A percentile compares a stretch with the other conserved stretches of the same genome.
Evolutionary conservation across 2,888 invertebrate genomes (phyloP).

Genomic region (Phengaris arion): DNA sequence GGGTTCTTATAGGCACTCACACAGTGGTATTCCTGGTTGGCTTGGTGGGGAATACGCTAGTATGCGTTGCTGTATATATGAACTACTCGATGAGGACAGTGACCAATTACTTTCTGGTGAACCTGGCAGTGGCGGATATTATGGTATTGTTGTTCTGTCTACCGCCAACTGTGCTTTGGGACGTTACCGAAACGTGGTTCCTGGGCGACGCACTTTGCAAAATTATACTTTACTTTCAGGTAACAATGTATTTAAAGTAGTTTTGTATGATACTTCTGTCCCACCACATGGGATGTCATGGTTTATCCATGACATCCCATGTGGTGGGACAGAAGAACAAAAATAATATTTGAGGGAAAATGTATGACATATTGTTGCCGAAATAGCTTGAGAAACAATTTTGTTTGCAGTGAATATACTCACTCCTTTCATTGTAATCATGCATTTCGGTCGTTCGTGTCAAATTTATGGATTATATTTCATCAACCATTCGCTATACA

Average conservation of each 20-base stretch:
- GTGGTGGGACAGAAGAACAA: too few relatives aligned
- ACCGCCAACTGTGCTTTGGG: slow-evolving; percentile 93
- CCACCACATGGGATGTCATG: too few relatives aligned
- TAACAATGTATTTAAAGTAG: slow-evolving; percentile 60
- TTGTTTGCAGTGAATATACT: too few relatives aligned
- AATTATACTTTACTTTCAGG: slow-evolving; percentile 92
- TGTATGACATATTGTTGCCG: too few relatives aligned
- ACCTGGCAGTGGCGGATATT: slow-evolving; percentile 92
- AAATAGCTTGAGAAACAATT: too few relatives aligned
- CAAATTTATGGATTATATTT: too few relatives aligned
- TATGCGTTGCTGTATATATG: slow-evolving; percentile 92
- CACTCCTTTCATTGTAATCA: too few relatives aligned
- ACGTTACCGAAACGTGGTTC: slow-evolving; percentile 96
- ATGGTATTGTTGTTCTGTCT: slow-evolving; percentile 93
- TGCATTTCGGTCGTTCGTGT: too few relatives aligned
- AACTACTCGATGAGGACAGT: slow-evolving; percentile 94
- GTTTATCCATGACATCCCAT: too few relatives aligned
- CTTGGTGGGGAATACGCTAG: slow-evolving; percentile 90
- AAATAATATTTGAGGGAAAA: too few relatives aligned
- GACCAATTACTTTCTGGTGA: slow-evolving; percentile 95
- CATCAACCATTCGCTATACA: too few relatives aligned
- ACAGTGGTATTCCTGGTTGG: slow-evolving; percentile 88
- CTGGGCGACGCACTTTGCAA: slow-evolving; percentile 91
- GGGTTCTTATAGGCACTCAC: slow-evolving; percentile 88
- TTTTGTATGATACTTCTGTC: too few relatives aligned